These are phyloP conservation scores for Trachelus stipa DNA, from an alignment of 2,888 invertebrate species.

Conservation along the genomic window DNA sequence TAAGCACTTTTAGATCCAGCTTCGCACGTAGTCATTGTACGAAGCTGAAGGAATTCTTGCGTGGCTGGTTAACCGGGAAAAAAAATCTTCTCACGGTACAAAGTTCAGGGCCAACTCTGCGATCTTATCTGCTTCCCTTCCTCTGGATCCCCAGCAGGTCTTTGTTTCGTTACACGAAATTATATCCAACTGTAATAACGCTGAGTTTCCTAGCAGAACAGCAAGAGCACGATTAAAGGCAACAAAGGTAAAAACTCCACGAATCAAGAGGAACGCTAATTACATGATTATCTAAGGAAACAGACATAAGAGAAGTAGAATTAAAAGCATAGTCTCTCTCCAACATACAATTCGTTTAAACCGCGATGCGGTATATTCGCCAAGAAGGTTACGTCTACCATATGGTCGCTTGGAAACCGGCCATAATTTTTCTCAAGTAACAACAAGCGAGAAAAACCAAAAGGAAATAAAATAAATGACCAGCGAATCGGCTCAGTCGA, in stretches of 20 bases:
- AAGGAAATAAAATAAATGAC: conserved; percentile 25
- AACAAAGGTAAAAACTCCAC: no score
- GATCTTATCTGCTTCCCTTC: conserved; percentile 27
- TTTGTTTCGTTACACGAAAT: conserved; percentile 42
- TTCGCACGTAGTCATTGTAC: not conserved
- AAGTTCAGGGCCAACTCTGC: conserved; percentile 53
- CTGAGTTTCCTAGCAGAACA: not conserved
- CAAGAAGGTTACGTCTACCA: conserved; percentile 58
- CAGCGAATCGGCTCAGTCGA: not conserved
- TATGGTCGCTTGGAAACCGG: conserved; percentile 50
- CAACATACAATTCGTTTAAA: not conserved
- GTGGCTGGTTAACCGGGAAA: conserved; percentile 16
- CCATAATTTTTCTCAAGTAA: conserved; percentile 39
- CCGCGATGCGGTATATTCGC: conserved; percentile 28
- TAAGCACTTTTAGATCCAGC: no score
- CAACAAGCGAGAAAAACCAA: conserved; percentile 27
- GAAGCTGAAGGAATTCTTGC: not conserved
- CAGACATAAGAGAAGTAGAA: not conserved
- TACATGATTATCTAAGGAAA: no score
- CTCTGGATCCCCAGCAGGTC: conserved; percentile 35
- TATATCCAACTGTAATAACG: conserved; percentile 26
- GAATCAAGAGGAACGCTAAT: no score
- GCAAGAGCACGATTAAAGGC: no score
- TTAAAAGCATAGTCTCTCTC: not conserved
- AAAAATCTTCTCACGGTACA: conserved; percentile 58